A percentile compares a stretch with the other conserved stretches of the same genome.
Conservation (phyloP, 2,797 vertebrate species). For the Ambastaia sidthimunki region DNA sequence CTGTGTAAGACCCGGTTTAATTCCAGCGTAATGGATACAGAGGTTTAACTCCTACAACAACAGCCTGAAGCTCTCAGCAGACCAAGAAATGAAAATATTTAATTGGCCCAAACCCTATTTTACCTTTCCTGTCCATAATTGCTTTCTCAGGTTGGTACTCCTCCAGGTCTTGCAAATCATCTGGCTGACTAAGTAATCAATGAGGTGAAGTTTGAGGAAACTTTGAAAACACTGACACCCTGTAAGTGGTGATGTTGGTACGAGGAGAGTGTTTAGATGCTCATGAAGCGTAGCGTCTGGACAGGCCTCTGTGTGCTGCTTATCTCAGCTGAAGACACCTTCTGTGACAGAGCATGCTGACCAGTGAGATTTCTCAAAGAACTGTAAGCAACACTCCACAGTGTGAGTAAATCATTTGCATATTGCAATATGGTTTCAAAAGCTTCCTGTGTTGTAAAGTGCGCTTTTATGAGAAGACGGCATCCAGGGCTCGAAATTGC, state of each 20-base stretch:
- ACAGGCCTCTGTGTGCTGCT: slow-evolving; percentile 4
- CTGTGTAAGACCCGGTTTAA: slow-evolving; percentile 24
- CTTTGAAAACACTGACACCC: slow-evolving; percentile 28
- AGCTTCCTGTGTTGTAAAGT: no score
- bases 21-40: slow-evolving; percentile 19
- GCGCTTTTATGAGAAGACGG: no score
- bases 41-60: neutral
- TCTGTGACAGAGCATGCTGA: slow-evolving; percentile 15
- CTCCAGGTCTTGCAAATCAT: slow-evolving; percentile 51
- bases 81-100: slow-evolving; percentile 45
- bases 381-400: no score
- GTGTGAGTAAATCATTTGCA: no score
- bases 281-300: slow-evolving; percentile 6
- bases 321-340: no score
- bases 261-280: slow-evolving; percentile 24
- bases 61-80: slow-evolving; percentile 32
- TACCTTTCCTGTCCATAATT: slow-evolving; percentile 42
- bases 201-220: slow-evolving; percentile 43
- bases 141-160: slow-evolving; percentile 35
- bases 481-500: no score
- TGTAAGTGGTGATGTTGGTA: slow-evolving; percentile 25
- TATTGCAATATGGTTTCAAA: no score
- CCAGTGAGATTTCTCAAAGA: neutral
- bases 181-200: slow-evolving; percentile 50
- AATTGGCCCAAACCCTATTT: slow-evolving; percentile 45